phyloP scores from a whole-genome alignment of 37 sponge, comb jelly and placozoan genomes.

The Beroe ovata region DNA sequence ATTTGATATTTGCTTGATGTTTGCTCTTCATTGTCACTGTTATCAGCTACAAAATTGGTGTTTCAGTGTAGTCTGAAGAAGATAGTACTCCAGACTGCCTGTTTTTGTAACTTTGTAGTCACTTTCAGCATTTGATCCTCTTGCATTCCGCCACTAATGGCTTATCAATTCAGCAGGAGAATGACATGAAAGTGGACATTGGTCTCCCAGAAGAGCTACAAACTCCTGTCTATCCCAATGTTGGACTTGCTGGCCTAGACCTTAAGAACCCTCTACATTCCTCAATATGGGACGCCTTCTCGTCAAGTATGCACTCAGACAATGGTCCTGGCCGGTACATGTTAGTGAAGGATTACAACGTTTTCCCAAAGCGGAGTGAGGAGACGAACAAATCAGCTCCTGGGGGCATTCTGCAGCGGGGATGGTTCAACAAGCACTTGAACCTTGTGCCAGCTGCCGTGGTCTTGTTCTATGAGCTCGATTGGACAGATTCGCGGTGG shows the following conservation, averaged over 20 bases:
- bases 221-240: constrained; percentile 72
- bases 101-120: too few species aligned
- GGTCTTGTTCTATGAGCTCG: constrained; percentile 91
- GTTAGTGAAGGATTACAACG: constrained; percentile 74
- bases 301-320: constrained; percentile 69
- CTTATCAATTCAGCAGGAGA: too few species aligned
- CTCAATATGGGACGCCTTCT: constrained; percentile 83
- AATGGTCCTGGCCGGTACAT: constrained; percentile 70
- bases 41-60: too few species aligned
- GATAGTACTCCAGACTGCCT: too few species aligned
- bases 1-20: too few species aligned
- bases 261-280: constrained; percentile 82
- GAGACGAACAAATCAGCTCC: constrained; percentile 61
- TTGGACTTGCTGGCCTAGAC: constrained; percentile 84
- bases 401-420: constrained; percentile 75
- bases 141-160: too few species aligned
- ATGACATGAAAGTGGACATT: constrained; percentile 47
- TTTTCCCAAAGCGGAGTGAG: constrained; percentile 26
- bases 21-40: too few species aligned
- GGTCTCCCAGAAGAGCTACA: constrained; percentile 76
- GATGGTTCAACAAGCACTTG: constrained; percentile 88
- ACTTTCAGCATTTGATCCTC: too few species aligned
- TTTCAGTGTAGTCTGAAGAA: too few species aligned
- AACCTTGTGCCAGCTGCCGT: constrained; percentile 81
- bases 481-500: constrained; percentile 89